Evolutionary conservation across 2,888 invertebrate genomes (phyloP).

Genomic region (Hypselothyrea guttata): DNA sequence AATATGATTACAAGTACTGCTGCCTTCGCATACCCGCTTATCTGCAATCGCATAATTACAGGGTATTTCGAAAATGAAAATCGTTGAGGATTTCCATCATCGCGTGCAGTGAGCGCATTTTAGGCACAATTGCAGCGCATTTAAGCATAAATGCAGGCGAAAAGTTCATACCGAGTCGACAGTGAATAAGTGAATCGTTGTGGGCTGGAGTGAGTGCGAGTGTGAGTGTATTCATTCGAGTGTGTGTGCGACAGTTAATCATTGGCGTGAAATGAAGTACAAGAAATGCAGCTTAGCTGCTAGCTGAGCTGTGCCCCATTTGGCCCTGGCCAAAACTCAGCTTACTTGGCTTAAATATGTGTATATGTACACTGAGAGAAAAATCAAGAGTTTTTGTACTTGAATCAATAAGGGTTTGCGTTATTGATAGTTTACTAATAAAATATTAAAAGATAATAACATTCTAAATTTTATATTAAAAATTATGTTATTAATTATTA

Average conservation of each 20-base stretch:
- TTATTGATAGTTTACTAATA: too few species aligned
- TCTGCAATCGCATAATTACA: conserved; percentile 1
- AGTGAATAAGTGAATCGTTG: conserved; percentile 47
- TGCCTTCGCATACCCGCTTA: background rate
- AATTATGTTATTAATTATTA: too few species aligned
- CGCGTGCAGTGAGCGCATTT: conserved; percentile 72
- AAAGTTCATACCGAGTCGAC: conserved; percentile 59
- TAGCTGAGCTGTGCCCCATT: conserved; percentile 5
- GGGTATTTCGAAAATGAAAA: conserved; percentile 46
- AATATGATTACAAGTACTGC: background rate
- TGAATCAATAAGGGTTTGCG: too few species aligned
- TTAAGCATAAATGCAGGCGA: conserved; percentile 71
- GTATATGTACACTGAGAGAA: too few species aligned
- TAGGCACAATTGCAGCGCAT: conserved; percentile 70
- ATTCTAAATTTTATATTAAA: too few species aligned
- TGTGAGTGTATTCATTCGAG: conserved; percentile 2
- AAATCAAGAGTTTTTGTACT: too few species aligned
- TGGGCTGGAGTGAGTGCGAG: conserved; percentile 22
- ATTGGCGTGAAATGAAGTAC: conserved; percentile 71
- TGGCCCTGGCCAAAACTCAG: conserved; percentile 27
- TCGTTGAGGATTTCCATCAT: conserved; percentile 67
- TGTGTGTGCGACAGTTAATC: conserved; percentile 67
- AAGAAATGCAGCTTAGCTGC: conserved; percentile 54
- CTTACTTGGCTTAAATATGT: conserved; percentile 9
- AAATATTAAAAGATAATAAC: too few species aligned